Conservation (phyloP, 2,113 vertebrate species). For the Tragelaphus imberbis region DNA sequence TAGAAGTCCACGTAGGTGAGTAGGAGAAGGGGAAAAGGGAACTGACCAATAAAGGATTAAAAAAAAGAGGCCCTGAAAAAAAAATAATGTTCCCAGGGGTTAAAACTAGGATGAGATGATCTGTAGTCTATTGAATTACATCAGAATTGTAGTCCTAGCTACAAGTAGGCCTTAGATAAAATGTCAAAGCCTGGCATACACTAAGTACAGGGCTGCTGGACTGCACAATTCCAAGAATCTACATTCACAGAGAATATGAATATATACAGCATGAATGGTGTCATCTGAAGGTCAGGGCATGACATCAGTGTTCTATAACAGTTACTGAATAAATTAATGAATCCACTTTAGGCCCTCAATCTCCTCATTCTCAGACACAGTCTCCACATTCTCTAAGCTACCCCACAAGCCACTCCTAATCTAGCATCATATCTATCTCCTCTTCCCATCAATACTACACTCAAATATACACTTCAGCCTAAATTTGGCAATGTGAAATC, state of each 20-base stretch:
- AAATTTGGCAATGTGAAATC: not conserved
- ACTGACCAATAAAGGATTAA: too few relatives aligned
- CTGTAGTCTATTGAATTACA: not conserved
- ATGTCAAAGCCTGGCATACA: not conserved
- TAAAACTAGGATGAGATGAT: not conserved
- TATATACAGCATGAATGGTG: not conserved
- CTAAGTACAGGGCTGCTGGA: accelerated
- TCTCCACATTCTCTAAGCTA: not conserved
- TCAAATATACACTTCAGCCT: not conserved
- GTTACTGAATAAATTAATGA: not conserved
- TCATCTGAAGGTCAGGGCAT: not conserved
- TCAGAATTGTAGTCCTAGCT: not conserved
- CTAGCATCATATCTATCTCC: accelerated
- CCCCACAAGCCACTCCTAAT: not conserved
- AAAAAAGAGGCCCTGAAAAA: not conserved
- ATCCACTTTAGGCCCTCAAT: not conserved
- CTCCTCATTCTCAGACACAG: not conserved
- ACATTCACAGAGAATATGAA: not conserved
- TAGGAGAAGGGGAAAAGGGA: not conserved
- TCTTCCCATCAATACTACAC: not conserved
- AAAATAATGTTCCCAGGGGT: not conserved
- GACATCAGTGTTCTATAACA: not conserved
- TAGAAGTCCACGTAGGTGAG: slow-evolving; percentile 20
- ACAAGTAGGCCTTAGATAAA: not conserved
- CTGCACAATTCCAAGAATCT: not conserved